phyloP scores from a whole-genome alignment of 1,140 invertebrate species.

The Venustaconcha ellipsiformis region DNA sequence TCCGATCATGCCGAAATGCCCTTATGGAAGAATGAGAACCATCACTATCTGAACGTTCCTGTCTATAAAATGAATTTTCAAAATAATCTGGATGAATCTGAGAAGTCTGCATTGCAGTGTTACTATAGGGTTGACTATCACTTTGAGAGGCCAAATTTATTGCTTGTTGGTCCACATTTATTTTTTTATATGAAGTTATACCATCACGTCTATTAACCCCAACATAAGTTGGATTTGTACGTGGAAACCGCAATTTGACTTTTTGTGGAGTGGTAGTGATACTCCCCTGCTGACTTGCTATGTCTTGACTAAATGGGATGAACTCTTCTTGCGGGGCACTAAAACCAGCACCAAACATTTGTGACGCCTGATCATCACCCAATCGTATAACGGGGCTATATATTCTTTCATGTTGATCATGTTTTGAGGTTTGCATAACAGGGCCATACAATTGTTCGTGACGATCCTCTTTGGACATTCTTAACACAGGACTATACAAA shows the following conservation, averaged over 20 bases:
- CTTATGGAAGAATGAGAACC: conserved; percentile 61
- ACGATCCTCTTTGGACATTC: conserved; percentile 24
- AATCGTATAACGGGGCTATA: conserved; percentile 36
- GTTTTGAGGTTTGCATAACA: conserved; percentile 25
- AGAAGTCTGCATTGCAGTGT: conserved; percentile 44
- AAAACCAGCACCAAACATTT: too few relatives aligned
- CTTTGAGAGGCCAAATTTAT: conserved; percentile 34
- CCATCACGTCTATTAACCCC: conserved; percentile 59
- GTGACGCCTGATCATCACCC: conserved; percentile 9
- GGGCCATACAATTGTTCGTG: conserved; percentile 29
- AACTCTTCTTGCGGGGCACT: conserved; percentile 39
- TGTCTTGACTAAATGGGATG: conserved; percentile 63
- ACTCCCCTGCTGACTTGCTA: conserved; percentile 51
- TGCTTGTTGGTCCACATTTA: conserved; percentile 48
- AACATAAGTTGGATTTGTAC: conserved; percentile 67
- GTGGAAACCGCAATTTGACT: conserved; percentile 65
- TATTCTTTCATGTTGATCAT: conserved; percentile 31
- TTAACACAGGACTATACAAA: conserved; percentile 48
- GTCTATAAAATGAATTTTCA: conserved; percentile 48
- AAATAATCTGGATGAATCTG: conserved; percentile 49
- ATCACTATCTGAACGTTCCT: conserved; percentile 66
- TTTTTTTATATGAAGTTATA: conserved; percentile 56
- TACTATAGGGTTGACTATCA: conserved; percentile 6
- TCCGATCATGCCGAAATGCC: conserved; percentile 42
- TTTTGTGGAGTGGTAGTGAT: conserved; percentile 56